These are phyloP conservation scores for Andrena flavipes DNA, from an alignment of 2,888 invertebrate genomes.

Conservation along the genomic window DNA sequence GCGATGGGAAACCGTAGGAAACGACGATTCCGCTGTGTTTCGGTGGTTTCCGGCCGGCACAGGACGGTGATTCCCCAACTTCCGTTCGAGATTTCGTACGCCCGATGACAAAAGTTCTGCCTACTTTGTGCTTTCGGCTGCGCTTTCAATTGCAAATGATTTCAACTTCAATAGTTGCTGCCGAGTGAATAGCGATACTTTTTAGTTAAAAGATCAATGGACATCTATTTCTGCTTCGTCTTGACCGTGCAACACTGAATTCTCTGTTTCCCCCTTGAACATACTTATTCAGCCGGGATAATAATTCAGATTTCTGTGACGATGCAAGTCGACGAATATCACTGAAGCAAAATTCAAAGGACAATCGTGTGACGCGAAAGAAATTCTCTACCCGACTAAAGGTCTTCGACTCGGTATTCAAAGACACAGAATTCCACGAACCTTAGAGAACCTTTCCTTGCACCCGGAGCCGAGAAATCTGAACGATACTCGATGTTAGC, in stretches of 20 bases:
- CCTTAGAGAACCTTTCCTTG: not conserved
- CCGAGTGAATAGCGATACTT: not conserved
- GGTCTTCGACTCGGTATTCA: not conserved
- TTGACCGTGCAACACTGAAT: no score
- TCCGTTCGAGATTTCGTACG: not conserved
- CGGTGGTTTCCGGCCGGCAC: constrained; percentile 17
- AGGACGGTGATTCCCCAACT: constrained; percentile 4
- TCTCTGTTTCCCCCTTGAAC: no score
- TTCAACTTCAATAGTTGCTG: constrained; percentile 8
- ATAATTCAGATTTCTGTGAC: no score
- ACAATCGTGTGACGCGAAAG: not conserved
- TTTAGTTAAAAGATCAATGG: no score
- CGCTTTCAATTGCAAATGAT: constrained; percentile 2
- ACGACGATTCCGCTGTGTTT: constrained; percentile 42
- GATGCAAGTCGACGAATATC: no score
- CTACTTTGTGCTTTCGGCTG: not conserved
- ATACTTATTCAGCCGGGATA: no score
- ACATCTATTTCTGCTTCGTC: no score
- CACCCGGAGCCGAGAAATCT: constrained; percentile 17
- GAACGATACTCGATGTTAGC: constrained; percentile 27
- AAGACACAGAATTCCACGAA: not conserved
- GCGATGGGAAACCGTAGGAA: constrained; percentile 49
- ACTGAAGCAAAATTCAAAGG: not conserved
- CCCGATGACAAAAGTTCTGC: not conserved
- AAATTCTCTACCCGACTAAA: no score